phyloP scores from a whole-genome alignment of 2,797 vertebrate genomes.

The Diplodus puntazzo region DNA sequence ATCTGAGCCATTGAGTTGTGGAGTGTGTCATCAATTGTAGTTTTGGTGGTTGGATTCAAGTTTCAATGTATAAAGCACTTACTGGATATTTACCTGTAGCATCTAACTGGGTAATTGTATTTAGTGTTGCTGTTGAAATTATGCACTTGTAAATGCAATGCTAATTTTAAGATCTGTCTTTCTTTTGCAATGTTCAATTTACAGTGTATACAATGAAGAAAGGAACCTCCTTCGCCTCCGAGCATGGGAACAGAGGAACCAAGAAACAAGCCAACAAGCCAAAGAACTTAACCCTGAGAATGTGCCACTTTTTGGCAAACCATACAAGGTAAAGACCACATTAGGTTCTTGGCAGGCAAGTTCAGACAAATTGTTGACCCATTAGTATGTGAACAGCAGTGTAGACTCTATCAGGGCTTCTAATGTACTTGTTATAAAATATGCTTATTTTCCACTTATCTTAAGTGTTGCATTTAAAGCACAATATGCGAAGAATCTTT shows the following conservation, averaged over 20 bases:
- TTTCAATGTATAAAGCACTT: background rate
- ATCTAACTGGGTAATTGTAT: background rate
- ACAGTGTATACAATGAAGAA: conserved; percentile 91
- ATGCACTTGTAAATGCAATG: background rate
- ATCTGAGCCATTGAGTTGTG: background rate
- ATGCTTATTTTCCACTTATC: too few species aligned
- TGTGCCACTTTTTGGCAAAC: conserved; percentile 92
- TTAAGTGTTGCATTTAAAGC: too few species aligned
- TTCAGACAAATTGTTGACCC: too few species aligned
- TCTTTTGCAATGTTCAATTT: conserved; percentile 40
- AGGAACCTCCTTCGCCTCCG: conserved; percentile 92
- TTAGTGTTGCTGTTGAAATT: background rate
- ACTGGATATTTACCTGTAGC: background rate
- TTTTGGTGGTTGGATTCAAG: background rate
- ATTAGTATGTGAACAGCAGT: too few species aligned
- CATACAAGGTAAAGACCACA: conserved; percentile 92
- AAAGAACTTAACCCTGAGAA: conserved; percentile 85
- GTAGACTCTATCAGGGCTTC: background rate
- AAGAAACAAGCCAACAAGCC: conserved; percentile 90
- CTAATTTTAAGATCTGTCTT: conserved; percentile 5
- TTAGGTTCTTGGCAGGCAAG: background rate
- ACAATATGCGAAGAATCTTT: too few species aligned
- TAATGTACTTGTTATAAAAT: background rate
- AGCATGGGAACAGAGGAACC: conserved; percentile 92
- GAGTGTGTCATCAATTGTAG: background rate